Conservation (phyloP, 1,140 invertebrate species). For the Vanessa tameamea region DNA sequence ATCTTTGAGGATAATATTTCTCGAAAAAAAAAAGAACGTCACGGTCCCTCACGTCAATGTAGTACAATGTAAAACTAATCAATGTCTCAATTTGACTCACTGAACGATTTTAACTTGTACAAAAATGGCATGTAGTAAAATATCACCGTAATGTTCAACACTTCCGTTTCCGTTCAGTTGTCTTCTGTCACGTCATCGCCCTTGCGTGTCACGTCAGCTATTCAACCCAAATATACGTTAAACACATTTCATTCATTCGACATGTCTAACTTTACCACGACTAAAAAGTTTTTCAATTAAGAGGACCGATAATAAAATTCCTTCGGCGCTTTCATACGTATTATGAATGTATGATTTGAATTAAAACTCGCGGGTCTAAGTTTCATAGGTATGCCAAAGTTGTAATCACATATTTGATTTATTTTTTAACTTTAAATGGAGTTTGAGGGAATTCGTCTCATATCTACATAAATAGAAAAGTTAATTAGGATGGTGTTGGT, state of each 20-base stretch:
- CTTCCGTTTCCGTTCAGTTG: no score
- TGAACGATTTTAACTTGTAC: no score
- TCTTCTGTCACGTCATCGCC: neutral
- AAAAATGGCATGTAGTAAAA: no score
- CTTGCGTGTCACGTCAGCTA: constrained; percentile 38
- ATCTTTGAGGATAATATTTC: no score
- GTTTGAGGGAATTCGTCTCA: neutral
- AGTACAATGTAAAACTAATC: no score
- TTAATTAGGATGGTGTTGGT: constrained; percentile 2
- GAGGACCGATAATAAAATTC: constrained; percentile 59
- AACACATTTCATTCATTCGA: constrained; percentile 58
- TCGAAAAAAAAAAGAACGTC: no score
- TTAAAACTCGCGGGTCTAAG: constrained; percentile 22
- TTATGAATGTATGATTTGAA: constrained; percentile 25
- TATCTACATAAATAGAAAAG: constrained; percentile 10
- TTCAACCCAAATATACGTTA: constrained; percentile 49
- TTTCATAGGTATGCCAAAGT: constrained; percentile 14
- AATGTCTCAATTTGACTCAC: no score
- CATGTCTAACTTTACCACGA: constrained; percentile 48
- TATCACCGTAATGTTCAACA: no score
- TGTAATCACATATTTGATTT: constrained; percentile 10
- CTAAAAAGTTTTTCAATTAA: constrained; percentile 69
- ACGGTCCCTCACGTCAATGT: no score
- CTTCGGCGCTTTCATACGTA: constrained; percentile 7
- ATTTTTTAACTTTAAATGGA: constrained; percentile 9